Evolutionary conservation across 1,140 invertebrate genomes (phyloP).

Genomic region (Triops cancriformis): DNA sequence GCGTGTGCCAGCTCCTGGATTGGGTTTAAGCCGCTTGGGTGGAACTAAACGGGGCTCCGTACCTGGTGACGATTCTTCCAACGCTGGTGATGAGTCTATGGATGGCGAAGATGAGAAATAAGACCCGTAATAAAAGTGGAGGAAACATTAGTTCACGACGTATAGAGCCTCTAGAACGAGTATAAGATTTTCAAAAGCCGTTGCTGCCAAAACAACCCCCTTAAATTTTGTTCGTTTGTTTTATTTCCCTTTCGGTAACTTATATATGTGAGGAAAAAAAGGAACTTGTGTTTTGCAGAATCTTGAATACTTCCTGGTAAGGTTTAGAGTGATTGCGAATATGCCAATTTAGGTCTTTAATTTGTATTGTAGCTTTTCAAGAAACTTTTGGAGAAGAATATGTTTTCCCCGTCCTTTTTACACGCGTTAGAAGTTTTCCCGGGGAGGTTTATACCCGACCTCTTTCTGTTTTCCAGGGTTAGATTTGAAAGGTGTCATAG

Average conservation of each 20-base stretch:
- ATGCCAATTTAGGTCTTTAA: conserved; percentile 1
- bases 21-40: conserved; percentile 47
- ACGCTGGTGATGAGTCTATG: conserved; percentile 45
- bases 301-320: too few species aligned
- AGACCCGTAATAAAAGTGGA: background rate
- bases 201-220: background rate
- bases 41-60: conserved; percentile 59
- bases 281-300: too few species aligned
- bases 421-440: background rate
- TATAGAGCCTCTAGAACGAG: background rate
- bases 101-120: conserved; percentile 34
- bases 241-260: background rate
- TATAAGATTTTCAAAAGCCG: background rate
- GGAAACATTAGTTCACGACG: background rate
- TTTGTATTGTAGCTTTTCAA: background rate
- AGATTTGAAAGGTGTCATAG: background rate
- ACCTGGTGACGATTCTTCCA: conserved; percentile 49
- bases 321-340: background rate
- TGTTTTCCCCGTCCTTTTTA: background rate
- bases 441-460: background rate
- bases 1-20: conserved; percentile 45
- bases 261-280: background rate
- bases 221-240: background rate
- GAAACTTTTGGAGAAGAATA: background rate
- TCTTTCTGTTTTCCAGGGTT: background rate